These are phyloP conservation scores for Phocides pigmalion DNA, from an alignment of 1,140 invertebrate genomes.

Conservation along the genomic window DNA sequence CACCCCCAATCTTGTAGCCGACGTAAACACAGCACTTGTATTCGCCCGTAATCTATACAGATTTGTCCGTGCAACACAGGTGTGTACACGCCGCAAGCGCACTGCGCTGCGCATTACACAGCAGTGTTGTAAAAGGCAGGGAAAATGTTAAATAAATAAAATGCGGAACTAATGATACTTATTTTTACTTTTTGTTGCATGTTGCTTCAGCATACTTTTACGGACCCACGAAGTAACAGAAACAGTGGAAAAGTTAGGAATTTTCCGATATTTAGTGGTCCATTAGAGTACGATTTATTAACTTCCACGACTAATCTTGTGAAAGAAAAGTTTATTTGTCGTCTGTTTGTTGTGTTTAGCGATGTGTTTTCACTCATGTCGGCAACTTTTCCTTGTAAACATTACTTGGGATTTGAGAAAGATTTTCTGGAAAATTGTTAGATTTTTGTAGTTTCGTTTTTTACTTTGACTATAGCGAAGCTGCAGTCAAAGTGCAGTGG, in stretches of 20 bases:
- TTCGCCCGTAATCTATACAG: too few species aligned
- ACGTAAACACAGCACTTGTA: too few species aligned
- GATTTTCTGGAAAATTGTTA: too few species aligned
- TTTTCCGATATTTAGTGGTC: conserved; percentile 4
- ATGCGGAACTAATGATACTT: too few species aligned
- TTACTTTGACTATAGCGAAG: too few species aligned
- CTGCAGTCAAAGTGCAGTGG: too few species aligned
- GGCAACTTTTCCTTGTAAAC: neutral
- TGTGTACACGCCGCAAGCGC: too few species aligned
- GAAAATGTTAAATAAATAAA: neutral
- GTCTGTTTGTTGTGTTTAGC: conserved; percentile 7
- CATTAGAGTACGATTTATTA: conserved; percentile 3
- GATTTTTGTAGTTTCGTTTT: too few species aligned
- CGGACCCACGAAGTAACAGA: neutral
- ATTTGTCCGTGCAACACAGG: too few species aligned
- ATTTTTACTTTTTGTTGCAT: neutral
- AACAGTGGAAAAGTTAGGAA: neutral
- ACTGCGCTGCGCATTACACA: too few species aligned
- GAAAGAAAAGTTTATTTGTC: conserved; percentile 4
- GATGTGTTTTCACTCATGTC: neutral
- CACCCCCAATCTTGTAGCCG: too few species aligned
- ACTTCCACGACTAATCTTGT: neutral
- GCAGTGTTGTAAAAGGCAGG: too few species aligned
- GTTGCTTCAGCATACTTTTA: neutral
- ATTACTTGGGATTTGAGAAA: neutral